Evolutionary conservation across 2,888 invertebrate genomes (phyloP).

Genomic region (Xanthorhoe designata): DNA sequence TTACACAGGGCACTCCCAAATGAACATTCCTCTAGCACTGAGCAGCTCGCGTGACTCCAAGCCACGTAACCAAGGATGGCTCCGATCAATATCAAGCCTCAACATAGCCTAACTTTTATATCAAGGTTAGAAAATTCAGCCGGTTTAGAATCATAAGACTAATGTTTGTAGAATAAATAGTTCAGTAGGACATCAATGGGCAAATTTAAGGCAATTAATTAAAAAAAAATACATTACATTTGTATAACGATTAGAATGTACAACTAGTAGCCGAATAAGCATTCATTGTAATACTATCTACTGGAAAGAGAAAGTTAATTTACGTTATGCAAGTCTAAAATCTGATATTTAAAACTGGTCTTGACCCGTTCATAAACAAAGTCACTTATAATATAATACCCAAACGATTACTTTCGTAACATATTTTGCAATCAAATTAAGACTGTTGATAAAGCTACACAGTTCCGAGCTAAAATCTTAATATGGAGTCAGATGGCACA

Average conservation of each 20-base stretch:
- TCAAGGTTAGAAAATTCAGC: conserved; percentile 55
- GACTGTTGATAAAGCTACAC: conserved; percentile 25
- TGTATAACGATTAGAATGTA: background rate
- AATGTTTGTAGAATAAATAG: conserved; percentile 5
- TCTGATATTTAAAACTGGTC: conserved; percentile 45
- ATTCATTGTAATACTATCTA: conserved; percentile 17
- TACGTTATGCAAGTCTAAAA: conserved; percentile 40
- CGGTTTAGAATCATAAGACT: conserved; percentile 10
- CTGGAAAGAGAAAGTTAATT: conserved; percentile 36
- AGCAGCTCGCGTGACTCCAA: conserved; percentile 70
- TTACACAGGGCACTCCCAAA: conserved; percentile 57
- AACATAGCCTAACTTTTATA: conserved; percentile 55
- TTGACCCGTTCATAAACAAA: conserved; percentile 37
- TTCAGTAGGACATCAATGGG: background rate
- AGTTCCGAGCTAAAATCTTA: conserved; percentile 25
- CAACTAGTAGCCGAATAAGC: background rate
- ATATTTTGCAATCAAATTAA: conserved; percentile 36
- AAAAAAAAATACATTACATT: background rate
- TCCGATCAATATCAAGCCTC: conserved; percentile 64
- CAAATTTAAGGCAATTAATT: background rate
- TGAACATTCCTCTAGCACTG: conserved; percentile 59
- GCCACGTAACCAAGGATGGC: conserved; percentile 60
- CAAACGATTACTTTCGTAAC: conserved; percentile 38
- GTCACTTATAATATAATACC: conserved; percentile 27
- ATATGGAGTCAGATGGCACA: conserved; percentile 33